Evolutionary conservation across 2,113 vertebrate species (phyloP).

Genomic region (Chiloscyllium plagiosum): DNA sequence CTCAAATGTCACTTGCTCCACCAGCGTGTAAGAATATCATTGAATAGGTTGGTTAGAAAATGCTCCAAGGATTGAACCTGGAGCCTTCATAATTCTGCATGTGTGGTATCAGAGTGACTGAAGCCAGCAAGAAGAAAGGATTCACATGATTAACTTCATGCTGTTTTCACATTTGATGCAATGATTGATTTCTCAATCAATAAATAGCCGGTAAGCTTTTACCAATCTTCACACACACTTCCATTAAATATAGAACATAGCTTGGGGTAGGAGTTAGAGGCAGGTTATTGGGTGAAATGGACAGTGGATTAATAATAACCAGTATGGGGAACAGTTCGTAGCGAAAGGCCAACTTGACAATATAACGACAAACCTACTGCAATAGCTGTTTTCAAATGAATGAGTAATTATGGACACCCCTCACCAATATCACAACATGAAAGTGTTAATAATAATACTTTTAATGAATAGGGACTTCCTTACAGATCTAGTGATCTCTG

Average conservation of each 20-base stretch:
- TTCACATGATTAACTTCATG: background rate
- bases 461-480: too few relatives aligned
- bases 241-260: background rate
- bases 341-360: too few relatives aligned
- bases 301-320: background rate
- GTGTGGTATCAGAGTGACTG: background rate
- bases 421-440: too few relatives aligned
- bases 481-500: too few relatives aligned
- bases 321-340: background rate
- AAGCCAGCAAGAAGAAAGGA: background rate
- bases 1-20: too few relatives aligned
- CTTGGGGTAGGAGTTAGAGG: background rate
- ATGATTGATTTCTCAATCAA: background rate
- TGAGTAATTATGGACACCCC: too few relatives aligned
- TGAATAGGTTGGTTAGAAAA: too few relatives aligned
- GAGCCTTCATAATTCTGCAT: background rate
- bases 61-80: background rate
- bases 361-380: too few relatives aligned
- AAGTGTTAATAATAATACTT: too few relatives aligned
- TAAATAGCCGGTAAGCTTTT: background rate
- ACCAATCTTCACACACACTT: background rate
- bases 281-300: background rate
- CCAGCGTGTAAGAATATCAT: too few relatives aligned
- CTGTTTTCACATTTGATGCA: background rate
- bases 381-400: too few relatives aligned